Evolutionary conservation across 2,888 invertebrate genomes (phyloP).

Genomic region (Apotomis capreana): DNA sequence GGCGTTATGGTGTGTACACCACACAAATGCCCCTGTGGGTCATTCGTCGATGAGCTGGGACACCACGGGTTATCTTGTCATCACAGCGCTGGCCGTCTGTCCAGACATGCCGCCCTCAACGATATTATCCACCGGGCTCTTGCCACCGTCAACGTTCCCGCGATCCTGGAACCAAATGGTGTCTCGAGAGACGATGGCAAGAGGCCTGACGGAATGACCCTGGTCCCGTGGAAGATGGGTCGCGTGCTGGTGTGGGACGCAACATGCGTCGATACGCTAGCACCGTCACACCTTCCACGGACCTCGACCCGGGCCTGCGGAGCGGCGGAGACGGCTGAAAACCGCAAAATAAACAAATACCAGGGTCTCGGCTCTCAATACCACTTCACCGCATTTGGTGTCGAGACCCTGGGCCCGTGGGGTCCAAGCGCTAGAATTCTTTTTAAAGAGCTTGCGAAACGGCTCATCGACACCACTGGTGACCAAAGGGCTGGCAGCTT

Average conservation of each 20-base stretch:
- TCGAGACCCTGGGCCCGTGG: no score
- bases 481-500: no score
- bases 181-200: neutral
- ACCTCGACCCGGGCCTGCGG: no score
- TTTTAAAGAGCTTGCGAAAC: no score
- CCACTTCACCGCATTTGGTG: no score
- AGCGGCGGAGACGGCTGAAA: no score
- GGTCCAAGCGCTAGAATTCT: no score
- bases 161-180: neutral
- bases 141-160: neutral
- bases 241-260: neutral
- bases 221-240: neutral
- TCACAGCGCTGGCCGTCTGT: neutral
- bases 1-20: no score
- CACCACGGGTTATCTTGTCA: neutral
- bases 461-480: no score
- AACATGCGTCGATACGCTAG: neutral
- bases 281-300: neutral
- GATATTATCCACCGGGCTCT: conserved; percentile 4
- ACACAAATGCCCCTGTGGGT: no score
- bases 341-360: no score
- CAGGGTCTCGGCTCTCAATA: no score
- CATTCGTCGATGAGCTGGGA: neutral
- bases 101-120: neutral
- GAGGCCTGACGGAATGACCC: neutral